Base-by-base conservation (phyloP, 2,888 invertebrate species). In the Melinaea marsaeus region DNA sequence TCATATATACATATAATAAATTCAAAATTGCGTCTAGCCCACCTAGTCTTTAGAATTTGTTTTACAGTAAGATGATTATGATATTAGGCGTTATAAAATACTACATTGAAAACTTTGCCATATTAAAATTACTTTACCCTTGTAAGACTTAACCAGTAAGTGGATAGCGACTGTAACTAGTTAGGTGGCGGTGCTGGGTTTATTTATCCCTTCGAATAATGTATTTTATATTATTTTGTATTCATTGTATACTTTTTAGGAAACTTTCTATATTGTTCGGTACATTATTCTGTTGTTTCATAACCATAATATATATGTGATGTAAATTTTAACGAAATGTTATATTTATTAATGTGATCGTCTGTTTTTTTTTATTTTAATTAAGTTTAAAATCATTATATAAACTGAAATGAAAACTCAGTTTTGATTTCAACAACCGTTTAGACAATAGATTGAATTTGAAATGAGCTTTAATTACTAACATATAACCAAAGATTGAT, bases 31-130 rank as follows among this genome's bases (percentile, higher is more conserved):
- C 66, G 67, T 71, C 72, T 84, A 88, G 86, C 90, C 90, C 90
- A 90, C 90, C 90, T 90, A 89, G 90, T 90, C 88, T 87, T 83
- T 85, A 85, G 80, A 82, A 78, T 81, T 81, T 78, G 77, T 80
- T 78, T 77, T 80, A 83, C 84, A 79, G 77, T 78, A 83, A 84
- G 81, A 78, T 84, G 78, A 80, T 80, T 83, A 82, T 77, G 79
- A 79, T 81, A 85, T 86, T 84, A 86, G 85, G 80, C 80, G 79
- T 85, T 78, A 78, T 59, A 65, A 67, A 87, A 88, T 87, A 84
- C 89, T 90, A 89, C 89, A 90, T 88, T 88, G 90, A 90, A 90
- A 90, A 90, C 90, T 90, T 89, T 90, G 90, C 90, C 90, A 90
- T 90, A 90, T 90, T 90, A 83, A 89, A 85, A 79, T 83, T 88